Evolutionary conservation across 1,140 invertebrate genomes (phyloP).

Genomic region (Myzus persicae): DNA sequence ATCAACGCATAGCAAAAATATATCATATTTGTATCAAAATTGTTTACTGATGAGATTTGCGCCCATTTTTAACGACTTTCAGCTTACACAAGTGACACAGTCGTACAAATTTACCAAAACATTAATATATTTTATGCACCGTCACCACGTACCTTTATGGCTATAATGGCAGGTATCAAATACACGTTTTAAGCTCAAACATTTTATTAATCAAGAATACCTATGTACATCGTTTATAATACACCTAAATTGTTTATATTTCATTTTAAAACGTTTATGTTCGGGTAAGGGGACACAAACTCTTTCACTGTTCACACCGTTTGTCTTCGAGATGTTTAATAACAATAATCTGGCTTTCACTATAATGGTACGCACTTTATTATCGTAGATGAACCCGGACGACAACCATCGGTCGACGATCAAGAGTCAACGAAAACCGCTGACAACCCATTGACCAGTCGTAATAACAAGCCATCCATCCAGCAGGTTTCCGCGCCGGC

Average conservation of each 20-base stretch:
- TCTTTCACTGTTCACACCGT: background rate
- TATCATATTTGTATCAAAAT: background rate
- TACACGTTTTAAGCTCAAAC: background rate
- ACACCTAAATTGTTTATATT: background rate
- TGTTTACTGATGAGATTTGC: background rate
- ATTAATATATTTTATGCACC: background rate
- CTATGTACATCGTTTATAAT: background rate
- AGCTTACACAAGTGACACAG: background rate
- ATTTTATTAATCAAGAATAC: background rate
- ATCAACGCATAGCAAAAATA: background rate
- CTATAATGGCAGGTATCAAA: background rate
- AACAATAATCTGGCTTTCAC: background rate
- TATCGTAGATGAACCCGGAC: slow-evolving; percentile 16
- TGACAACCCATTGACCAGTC: background rate
- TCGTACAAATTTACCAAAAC: background rate
- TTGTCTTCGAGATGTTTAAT: background rate
- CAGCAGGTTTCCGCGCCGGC: background rate
- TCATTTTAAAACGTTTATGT: background rate
- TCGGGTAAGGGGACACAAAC: background rate
- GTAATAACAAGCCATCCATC: background rate
- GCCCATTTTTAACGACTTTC: background rate
- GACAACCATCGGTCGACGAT: slow-evolving; percentile 7
- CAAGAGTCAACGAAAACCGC: background rate
- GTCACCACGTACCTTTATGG: background rate
- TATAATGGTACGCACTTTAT: background rate